These are phyloP conservation scores for Hermaeophaga mercurialis DNA, from an alignment of 2,888 invertebrate species.

Conservation along the genomic window DNA sequence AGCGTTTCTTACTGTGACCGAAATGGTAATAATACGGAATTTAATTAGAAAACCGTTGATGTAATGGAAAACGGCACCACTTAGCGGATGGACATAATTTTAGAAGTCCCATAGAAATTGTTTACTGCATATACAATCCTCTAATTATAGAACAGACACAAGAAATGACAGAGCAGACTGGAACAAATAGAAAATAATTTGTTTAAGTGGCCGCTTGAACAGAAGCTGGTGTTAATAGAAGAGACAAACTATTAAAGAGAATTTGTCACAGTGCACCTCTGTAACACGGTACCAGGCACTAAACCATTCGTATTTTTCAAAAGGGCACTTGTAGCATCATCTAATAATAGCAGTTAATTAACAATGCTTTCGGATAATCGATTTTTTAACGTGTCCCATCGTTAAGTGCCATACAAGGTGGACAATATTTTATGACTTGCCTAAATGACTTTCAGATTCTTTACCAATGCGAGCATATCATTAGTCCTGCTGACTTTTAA, in stretches of 20 bases:
- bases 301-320: slow-evolving; percentile 42
- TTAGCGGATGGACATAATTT: slow-evolving; percentile 15
- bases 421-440: slow-evolving; percentile 25
- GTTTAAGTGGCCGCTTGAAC: slow-evolving; percentile 33
- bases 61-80: slow-evolving; percentile 1
- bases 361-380: slow-evolving; percentile 37
- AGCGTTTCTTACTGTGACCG: too few relatives aligned
- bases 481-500: slow-evolving; percentile 2
- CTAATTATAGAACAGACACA: slow-evolving; percentile 38
- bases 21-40: too few relatives aligned
- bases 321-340: slow-evolving; percentile 45
- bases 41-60: too few relatives aligned
- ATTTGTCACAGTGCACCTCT: slow-evolving; percentile 40
- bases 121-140: slow-evolving; percentile 36
- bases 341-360: slow-evolving; percentile 44
- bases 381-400: slow-evolving; percentile 36
- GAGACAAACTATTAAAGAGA: slow-evolving; percentile 39
- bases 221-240: slow-evolving; percentile 38
- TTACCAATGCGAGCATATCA: slow-evolving; percentile 13
- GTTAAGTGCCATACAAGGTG: slow-evolving; percentile 35
- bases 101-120: slow-evolving; percentile 25
- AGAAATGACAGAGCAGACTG: slow-evolving; percentile 37
- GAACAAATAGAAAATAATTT: slow-evolving; percentile 37
- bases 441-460: slow-evolving; percentile 19
- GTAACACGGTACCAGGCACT: slow-evolving; percentile 43